phyloP scores from a whole-genome alignment of 2,113 vertebrate genomes.

The Gymnorhina tibicen region DNA sequence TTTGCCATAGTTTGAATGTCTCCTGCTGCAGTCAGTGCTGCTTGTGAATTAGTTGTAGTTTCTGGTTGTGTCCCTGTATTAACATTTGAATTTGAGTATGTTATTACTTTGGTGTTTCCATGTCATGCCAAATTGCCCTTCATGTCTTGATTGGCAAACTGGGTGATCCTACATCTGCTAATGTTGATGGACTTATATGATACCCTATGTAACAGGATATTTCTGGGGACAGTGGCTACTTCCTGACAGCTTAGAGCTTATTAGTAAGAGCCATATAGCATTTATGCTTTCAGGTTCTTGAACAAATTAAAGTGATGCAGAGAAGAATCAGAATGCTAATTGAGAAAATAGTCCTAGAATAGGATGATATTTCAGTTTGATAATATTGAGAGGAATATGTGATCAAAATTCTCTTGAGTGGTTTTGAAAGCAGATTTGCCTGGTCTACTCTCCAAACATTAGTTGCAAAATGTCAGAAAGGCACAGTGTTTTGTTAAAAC shows the following conservation, averaged over 20 bases:
- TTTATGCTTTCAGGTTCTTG: neutral
- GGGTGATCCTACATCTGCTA: neutral
- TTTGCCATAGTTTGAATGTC: neutral
- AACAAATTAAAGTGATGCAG: neutral
- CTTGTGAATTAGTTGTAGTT: neutral
- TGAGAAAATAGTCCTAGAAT: neutral
- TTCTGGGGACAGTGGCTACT: neutral
- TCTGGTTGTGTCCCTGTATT: neutral
- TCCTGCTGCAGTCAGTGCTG: neutral
- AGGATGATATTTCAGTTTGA: neutral
- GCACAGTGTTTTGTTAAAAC: neutral
- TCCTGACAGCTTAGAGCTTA: neutral
- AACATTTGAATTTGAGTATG: neutral
- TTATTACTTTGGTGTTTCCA: neutral
- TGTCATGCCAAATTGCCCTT: neutral
- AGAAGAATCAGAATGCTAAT: neutral
- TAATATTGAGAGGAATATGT: neutral
- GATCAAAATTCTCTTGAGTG: neutral
- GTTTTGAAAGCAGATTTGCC: neutral
- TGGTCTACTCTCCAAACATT: accelerated
- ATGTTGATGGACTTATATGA: neutral
- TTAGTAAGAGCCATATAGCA: neutral
- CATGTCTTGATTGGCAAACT: neutral
- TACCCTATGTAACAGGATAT: accelerated
- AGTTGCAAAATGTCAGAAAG: neutral